These are phyloP conservation scores for Malthinus seriepunctatus DNA, from an alignment of 2,888 invertebrate genomes.

Conservation along the genomic window DNA sequence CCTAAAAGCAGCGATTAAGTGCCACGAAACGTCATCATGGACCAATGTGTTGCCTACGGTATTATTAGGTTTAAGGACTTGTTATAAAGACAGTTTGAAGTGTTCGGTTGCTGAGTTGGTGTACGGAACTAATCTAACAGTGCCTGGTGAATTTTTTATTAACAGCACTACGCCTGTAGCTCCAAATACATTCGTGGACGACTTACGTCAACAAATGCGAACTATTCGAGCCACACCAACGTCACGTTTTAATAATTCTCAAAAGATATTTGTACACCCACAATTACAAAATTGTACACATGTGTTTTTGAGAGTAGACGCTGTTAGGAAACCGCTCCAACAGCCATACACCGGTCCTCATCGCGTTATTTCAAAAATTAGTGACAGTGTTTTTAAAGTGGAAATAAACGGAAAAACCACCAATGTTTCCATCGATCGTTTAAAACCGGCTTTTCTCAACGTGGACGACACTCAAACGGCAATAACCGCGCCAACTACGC, in stretches of 20 bases:
- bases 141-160: slow-evolving; percentile 4
- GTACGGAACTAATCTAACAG: slow-evolving; percentile 10
- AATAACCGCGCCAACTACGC: too few relatives aligned
- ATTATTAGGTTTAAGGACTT: slow-evolving; percentile 32
- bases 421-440: slow-evolving; percentile 30
- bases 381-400: slow-evolving; percentile 26
- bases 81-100: slow-evolving; percentile 30
- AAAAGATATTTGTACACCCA: slow-evolving; percentile 45
- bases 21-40: not conserved
- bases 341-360: too few relatives aligned
- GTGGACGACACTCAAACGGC: too few relatives aligned
- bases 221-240: slow-evolving; percentile 9
- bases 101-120: slow-evolving; percentile 15
- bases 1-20: slow-evolving; percentile 1
- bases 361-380: slow-evolving; percentile 29
- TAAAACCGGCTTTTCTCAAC: slow-evolving; percentile 36
- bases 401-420: slow-evolving; percentile 23
- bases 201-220: not conserved
- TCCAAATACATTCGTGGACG: not conserved
- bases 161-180: not conserved
- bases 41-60: slow-evolving; percentile 27
- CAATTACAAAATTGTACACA: too few relatives aligned
- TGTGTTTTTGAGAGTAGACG: too few relatives aligned
- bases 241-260: not conserved
- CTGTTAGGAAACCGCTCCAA: too few relatives aligned